Base-by-base conservation (phyloP, 1,140 invertebrate species). In the Drosophila ironensis region DNA sequence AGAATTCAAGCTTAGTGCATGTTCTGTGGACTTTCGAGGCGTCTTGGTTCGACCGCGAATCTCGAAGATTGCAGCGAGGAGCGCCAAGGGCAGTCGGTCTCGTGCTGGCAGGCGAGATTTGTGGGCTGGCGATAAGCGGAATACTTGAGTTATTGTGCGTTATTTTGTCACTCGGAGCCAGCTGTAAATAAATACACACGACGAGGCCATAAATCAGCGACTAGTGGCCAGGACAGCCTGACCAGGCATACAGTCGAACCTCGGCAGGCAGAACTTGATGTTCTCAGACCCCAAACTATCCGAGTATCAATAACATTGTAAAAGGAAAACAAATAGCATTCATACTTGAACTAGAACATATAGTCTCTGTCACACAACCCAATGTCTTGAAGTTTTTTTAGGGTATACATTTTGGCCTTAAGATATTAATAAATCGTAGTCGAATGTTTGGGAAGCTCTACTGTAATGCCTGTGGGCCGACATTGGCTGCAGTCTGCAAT, bases 131-230 rank as follows among this genome's bases (percentile, higher is more conserved):
- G 77, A 82, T 82, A 82, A 82, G 77, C 68, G 14, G 52, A 19
- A 45, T 38, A 59, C 76, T 76, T 82, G 77, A 82, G 72, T 82
- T 82, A 82, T 82, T 76, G 72, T 81, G 72, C 68, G 71, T 82
- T 72, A 82, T 67, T 72, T 64, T 75, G 76, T 80, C 76, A 80
- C 73, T 76, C 61, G 48, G 51, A 52, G 66, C 59, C 37, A 42
- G 70, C 46, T 76, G 72, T 68, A 77, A 61, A 76, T 76, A 77
- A 77, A 76, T 76, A 76, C 66, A 40, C 68, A 57, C 57, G 56
- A 46, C 52, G 45, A 38, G 72, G 69, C 77, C 72, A 76, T 82
- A 82, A 82, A 82, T 82, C 78, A 82, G 72, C 61, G 47, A 24
- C 41, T 47, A 33, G 28, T 42, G 24, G 30, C 59, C 45, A 64